Evolutionary conservation across 2,888 invertebrate genomes (phyloP).

Genomic region (Orthosia gracilis): DNA sequence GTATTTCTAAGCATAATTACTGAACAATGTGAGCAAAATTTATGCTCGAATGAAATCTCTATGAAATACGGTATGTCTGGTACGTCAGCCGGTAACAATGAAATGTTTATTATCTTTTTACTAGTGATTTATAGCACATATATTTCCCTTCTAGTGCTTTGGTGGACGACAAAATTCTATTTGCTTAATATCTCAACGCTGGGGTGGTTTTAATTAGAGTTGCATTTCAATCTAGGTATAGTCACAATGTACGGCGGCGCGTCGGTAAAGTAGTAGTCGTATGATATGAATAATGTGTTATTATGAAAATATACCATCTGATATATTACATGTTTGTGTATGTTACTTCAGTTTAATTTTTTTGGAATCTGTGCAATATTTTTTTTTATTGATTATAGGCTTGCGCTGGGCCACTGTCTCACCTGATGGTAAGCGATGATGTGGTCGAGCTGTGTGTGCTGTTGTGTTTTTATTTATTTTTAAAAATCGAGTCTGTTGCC

Average conservation of each 20-base stretch:
- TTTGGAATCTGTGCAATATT: no score
- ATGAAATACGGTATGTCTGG: slow-evolving; percentile 76
- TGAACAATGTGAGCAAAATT: slow-evolving; percentile 75
- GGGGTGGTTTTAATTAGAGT: slow-evolving; percentile 36
- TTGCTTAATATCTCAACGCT: slow-evolving; percentile 44
- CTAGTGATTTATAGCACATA: slow-evolving; percentile 72
- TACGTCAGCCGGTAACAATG: slow-evolving; percentile 74
- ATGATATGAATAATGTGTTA: not conserved
- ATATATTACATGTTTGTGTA: not conserved
- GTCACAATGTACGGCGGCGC: no score
- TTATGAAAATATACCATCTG: not conserved
- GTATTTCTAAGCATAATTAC: slow-evolving; percentile 72
- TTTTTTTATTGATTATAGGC: no score
- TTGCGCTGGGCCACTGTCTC: no score
- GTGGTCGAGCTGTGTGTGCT: no score
- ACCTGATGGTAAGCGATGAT: no score
- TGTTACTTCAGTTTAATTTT: no score
- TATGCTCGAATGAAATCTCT: slow-evolving; percentile 78
- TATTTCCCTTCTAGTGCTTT: slow-evolving; percentile 60
- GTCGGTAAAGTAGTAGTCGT: not conserved
- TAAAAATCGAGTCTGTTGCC: no score
- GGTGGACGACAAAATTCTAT: slow-evolving; percentile 63
- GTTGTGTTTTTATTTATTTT: not conserved
- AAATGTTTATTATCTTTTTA: slow-evolving; percentile 74
- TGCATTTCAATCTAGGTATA: slow-evolving; percentile 21